Percentiles rank a stretch among this genome's conserved stretches.
Conservation (phyloP, 2,888 invertebrate species). For the Andrena camellia region DNA sequence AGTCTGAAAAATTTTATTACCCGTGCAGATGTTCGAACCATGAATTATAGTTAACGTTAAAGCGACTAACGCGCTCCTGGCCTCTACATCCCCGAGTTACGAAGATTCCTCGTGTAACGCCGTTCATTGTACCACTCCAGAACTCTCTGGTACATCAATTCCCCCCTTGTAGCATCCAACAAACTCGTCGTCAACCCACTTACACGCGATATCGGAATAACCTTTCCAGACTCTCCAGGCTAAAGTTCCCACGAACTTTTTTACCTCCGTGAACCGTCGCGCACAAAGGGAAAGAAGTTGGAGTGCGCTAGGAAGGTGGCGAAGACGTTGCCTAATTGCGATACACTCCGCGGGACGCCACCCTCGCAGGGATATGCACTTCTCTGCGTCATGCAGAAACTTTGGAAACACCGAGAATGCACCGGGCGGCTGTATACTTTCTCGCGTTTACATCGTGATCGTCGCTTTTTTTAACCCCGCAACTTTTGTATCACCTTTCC, state of each 20-base stretch:
- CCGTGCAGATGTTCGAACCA: slow-evolving; percentile 30
- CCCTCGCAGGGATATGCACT: slow-evolving; percentile 23
- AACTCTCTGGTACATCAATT: slow-evolving; percentile 20
- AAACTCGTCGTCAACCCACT: slow-evolving; percentile 56
- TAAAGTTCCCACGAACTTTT: slow-evolving; percentile 60
- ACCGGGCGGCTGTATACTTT: neutral
- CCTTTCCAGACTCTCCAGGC: slow-evolving; percentile 75
- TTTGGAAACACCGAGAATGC: slow-evolving; percentile 9
- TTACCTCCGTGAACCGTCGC: slow-evolving; percentile 30
- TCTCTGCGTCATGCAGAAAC: neutral
- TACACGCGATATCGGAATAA: slow-evolving; percentile 79
- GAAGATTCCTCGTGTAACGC: slow-evolving; percentile 34
- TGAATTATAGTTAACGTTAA: slow-evolving; percentile 29
- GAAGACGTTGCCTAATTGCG: slow-evolving; percentile 54
- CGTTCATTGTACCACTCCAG: slow-evolving; percentile 38
- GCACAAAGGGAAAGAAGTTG: slow-evolving; percentile 69
- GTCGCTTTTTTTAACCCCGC: neutral
- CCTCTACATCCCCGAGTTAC: neutral
- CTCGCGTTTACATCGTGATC: too few relatives aligned
- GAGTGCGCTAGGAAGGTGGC: slow-evolving; percentile 56
- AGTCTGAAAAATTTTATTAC: slow-evolving; percentile 36
- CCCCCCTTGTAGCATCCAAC: neutral
- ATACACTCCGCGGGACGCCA: slow-evolving; percentile 52
- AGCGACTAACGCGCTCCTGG: slow-evolving; percentile 3
- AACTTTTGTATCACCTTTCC: neutral